Base-by-base conservation (phyloP, 2,888 invertebrate species). In the Vannuccia rotundouncinata region DNA sequence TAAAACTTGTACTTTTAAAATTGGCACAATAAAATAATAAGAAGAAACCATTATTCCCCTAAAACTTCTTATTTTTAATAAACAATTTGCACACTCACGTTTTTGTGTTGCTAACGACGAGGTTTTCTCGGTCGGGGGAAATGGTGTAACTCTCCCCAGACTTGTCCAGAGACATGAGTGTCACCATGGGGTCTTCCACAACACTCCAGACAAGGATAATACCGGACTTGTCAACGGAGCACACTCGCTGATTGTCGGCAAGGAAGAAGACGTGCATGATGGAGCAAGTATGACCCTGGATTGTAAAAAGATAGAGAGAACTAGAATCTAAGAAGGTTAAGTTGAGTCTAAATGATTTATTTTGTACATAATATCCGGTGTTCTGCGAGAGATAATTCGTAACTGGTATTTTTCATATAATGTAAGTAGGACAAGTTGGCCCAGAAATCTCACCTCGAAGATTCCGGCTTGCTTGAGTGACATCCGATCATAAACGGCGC, bases 211-310 rank as follows among this genome's bases (percentile, higher is more conserved):
- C 22, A 2, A 66, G 66, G 22, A 66, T 66, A 17, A 22, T 66
- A 2, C 66, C 66, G 25, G 2, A 22, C 10, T 27, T 5, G 22
- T 66, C 66, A 5, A 66, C 66, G 2, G 66, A 66, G 66, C 13
- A 22, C 2, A 66, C 25, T 17, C 66, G 66, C 25, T 5, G 22
- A 27, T 66, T 66, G 66, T 66, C 66, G 17, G 66, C 66, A 17
- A 66, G 66, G 66, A 66, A 66, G 66, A 66, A 66, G 22, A 66
- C 22, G 66, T 66, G 66, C 66, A 66, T 2, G 22, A 66, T 66
- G 66, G 66, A 17, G 5, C 10, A 5, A 2, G 66, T 66, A 22
- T 66, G 66, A 22, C 66, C 66, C 66, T 66, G 45, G n/a, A n/a
- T n/a, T n/a, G n/a, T n/a, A n/a, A n/a, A n/a, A n/a, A n/a, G n/a